Conservation (phyloP, 2,113 vertebrate species). For the Grammomys dolichurus region DNA sequence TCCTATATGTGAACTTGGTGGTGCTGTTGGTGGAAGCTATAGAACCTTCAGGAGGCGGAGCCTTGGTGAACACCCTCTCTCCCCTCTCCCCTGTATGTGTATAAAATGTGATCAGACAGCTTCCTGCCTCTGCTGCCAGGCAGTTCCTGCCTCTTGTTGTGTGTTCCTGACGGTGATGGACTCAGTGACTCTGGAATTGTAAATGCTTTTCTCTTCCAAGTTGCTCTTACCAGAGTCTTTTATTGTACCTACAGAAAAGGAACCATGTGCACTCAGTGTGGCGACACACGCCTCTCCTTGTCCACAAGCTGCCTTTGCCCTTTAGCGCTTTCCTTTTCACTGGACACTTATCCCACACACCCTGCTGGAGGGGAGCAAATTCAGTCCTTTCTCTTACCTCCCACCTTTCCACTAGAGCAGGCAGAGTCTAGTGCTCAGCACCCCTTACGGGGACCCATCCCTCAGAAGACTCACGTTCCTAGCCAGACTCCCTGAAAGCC, state of each 20-base stretch:
- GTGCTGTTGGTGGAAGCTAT: neutral
- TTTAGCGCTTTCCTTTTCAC: neutral
- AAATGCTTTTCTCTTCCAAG: neutral
- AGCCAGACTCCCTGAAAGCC: neutral
- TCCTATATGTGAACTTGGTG: neutral
- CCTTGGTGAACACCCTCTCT: too few species aligned
- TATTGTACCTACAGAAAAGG: neutral
- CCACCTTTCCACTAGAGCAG: rapidly evolving
- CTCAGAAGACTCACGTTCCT: neutral
- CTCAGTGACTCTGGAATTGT: neutral
- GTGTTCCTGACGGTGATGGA: neutral
- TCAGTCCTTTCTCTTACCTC: neutral
- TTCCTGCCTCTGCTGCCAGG: neutral
- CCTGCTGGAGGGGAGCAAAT: neutral
- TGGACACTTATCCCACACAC: neutral
- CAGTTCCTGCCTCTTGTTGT: too few species aligned
- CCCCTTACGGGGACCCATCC: neutral
- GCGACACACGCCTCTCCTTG: neutral
- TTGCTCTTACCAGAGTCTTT: neutral
- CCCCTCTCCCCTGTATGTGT: neutral
- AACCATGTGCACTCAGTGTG: neutral
- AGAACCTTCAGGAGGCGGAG: neutral
- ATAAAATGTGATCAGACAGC: neutral
- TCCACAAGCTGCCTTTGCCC: neutral
- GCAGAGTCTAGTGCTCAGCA: neutral